Base-by-base conservation (phyloP, 2,888 invertebrate species). In the Brachyopa scutellaris region DNA sequence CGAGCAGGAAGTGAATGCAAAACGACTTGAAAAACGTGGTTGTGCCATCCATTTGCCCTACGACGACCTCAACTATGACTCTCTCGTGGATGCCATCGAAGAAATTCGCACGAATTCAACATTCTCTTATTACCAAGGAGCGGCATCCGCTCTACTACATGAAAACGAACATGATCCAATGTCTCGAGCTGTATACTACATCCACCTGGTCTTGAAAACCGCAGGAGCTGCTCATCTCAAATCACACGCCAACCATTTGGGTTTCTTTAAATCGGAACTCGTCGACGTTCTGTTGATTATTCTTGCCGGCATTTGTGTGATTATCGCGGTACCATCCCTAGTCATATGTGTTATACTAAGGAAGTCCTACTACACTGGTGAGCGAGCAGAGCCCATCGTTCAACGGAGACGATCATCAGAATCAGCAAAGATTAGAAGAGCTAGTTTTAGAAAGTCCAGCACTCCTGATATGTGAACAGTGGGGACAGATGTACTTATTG, bases 1-100 rank as follows among this genome's bases (percentile, higher is more conserved):
- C 17, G 92, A 93, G 82, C 92, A 93, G 84, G 87, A 89, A 51
- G 88, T 90, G 2, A 91, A 92, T 85, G 90, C 91, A 80, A 89
- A 88, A 40, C 90, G 91, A 40, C 88, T 91, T 17, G 89, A 90
- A 33, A 85, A 85, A 1, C 87, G 88, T 11, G 92, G 92, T 2
- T 90, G 89, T 55, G 91, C 90, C 0, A 74, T 90, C 13, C 86
- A 87, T 8, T 69, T 92, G 7, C 77, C 84, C 26, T 90, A 90
- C 57, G 87, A 90, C 4, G 86, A 88, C 6, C 83, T 92, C 11
- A 89, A 88, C 13, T 91, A 90, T 74, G 90, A 90, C 67, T 87
- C 86, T 13, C 78, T 92, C 19, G 84, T 88, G 0, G 84, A 87
- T 29, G 89, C 90, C 11, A 88, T 92, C 33, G 85, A 89, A 9